Evolutionary conservation across 1,140 invertebrate species (phyloP).

Genomic region (Cecropterus lyciades): DNA sequence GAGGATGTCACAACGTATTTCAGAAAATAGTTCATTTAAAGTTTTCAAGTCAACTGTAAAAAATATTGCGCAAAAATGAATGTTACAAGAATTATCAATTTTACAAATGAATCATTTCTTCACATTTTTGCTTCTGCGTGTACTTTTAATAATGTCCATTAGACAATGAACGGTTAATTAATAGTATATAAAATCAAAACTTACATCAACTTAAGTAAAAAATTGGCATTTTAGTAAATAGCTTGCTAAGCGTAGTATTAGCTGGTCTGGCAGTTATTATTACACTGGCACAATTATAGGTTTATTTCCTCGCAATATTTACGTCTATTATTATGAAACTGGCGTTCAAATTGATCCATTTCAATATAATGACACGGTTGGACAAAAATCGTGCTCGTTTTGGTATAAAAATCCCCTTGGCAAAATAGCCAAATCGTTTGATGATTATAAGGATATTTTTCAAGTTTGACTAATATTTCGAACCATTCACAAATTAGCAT

Average conservation of each 20-base stretch:
- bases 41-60: too few relatives aligned
- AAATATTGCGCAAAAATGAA: too few relatives aligned
- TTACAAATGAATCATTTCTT: too few relatives aligned
- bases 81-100: too few relatives aligned
- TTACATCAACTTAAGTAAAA: conserved; percentile 14
- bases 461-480: too few relatives aligned
- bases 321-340: conserved; percentile 28
- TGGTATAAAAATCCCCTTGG: neutral
- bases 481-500: too few relatives aligned
- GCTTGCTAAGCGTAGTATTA: conserved; percentile 4
- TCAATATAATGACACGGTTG: conserved; percentile 14
- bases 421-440: too few relatives aligned
- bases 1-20: too few relatives aligned
- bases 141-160: conserved; percentile 1
- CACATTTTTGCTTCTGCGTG: neutral
- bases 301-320: too few relatives aligned
- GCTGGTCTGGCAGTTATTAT: conserved; percentile 9
- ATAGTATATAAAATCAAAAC: neutral
- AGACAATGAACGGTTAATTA: neutral
- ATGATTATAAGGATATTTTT: too few relatives aligned
- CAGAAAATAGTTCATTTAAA: too few relatives aligned
- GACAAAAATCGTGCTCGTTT: conserved; percentile 12
- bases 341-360: conserved; percentile 21
- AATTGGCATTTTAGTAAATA: neutral
- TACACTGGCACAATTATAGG: neutral